These are phyloP conservation scores for Thera britannica DNA, from an alignment of 2,888 invertebrate species.

Conservation along the genomic window DNA sequence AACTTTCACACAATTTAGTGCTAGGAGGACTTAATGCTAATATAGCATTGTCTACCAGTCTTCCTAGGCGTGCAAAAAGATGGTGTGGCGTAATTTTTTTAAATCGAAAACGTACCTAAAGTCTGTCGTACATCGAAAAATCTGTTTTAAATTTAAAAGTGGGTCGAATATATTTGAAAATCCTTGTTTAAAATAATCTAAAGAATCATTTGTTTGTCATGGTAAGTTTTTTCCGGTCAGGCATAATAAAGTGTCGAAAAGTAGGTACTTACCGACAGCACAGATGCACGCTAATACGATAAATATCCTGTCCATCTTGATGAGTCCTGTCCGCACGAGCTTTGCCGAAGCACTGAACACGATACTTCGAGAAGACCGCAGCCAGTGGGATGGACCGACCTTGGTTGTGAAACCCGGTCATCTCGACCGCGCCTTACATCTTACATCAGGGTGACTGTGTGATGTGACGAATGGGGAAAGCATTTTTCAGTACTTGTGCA, in stretches of 20 bases:
- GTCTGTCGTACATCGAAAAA: too few relatives aligned
- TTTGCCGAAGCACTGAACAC: conserved; percentile 63
- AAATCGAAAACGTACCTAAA: too few relatives aligned
- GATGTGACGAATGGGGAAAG: conserved; percentile 21
- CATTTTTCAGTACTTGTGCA: conserved; percentile 1
- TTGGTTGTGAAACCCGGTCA: conserved; percentile 72
- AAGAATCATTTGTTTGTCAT: too few relatives aligned
- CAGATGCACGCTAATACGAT: conserved; percentile 68
- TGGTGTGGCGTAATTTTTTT: too few relatives aligned
- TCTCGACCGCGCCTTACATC: conserved; percentile 63
- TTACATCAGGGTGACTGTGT: conserved; percentile 49
- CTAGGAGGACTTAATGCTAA: too few relatives aligned
- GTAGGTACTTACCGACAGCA: conserved; percentile 66
- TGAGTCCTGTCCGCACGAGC: conserved; percentile 57
- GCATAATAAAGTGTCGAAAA: background rate
- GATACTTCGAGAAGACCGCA: conserved; percentile 42
- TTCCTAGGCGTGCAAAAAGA: too few relatives aligned
- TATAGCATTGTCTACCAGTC: too few relatives aligned
- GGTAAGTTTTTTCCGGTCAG: too few relatives aligned
- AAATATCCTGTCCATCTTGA: conserved; percentile 67
- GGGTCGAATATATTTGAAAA: too few relatives aligned
- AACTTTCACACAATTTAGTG: too few relatives aligned
- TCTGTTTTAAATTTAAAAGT: too few relatives aligned
- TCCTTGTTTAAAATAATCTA: too few relatives aligned
- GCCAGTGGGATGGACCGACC: conserved; percentile 57